phyloP scores from a whole-genome alignment of 2,113 vertebrate genomes.

The Coracopsis vasa region DNA sequence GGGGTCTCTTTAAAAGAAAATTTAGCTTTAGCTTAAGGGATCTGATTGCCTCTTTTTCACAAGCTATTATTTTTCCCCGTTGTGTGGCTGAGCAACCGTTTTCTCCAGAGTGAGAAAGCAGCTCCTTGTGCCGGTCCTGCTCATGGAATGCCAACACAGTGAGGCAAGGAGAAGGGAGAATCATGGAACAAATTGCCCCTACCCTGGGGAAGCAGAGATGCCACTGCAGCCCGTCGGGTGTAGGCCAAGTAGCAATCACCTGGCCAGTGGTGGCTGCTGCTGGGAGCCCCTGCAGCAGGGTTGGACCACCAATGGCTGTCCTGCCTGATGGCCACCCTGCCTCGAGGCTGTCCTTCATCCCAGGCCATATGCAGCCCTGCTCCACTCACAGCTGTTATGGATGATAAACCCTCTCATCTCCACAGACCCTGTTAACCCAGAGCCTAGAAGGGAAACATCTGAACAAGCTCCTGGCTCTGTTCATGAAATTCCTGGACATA shows the following conservation, averaged over 20 bases:
- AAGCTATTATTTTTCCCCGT: neutral
- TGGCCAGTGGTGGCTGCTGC: neutral
- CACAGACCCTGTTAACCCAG: neutral
- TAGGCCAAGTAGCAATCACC: neutral
- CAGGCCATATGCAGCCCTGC: neutral
- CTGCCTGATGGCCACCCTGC: neutral
- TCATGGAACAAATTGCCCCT: neutral
- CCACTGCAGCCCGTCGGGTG: neutral
- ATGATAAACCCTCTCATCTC: constrained; percentile 5
- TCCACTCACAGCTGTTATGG: neutral
- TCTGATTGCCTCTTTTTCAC: neutral
- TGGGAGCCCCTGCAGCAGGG: neutral
- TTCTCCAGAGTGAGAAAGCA: neutral
- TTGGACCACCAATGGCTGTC: neutral
- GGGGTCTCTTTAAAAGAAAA: neutral
- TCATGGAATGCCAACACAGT: neutral
- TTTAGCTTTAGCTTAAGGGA: neutral
- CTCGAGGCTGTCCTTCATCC: neutral
- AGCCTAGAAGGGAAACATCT: constrained; percentile 19
- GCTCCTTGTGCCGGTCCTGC: neutral
- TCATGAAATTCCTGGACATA: constrained; percentile 36
- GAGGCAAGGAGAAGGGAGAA: neutral
- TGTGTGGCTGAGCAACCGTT: neutral
- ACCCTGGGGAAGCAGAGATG: neutral
- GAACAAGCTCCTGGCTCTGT: constrained; percentile 20